Conservation (phyloP, 2,113 vertebrate species). For the Poeciliopsis turrubarensis region DNA sequence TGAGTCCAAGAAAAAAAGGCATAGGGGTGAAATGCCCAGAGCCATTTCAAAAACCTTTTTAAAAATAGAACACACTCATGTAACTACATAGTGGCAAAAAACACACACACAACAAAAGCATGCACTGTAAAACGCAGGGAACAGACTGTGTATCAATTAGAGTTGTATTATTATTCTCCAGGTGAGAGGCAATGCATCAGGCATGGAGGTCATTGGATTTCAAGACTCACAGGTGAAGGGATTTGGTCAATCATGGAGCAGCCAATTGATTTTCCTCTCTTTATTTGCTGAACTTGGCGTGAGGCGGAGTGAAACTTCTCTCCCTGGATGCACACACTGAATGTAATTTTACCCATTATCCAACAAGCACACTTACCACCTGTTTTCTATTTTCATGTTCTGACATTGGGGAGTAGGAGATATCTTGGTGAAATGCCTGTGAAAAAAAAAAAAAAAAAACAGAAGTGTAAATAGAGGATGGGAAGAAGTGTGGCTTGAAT, state of each 20-base stretch:
- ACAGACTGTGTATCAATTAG: constrained; percentile 47
- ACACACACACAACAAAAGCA: not conserved
- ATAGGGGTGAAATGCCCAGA: not conserved
- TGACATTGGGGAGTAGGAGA: constrained; percentile 60
- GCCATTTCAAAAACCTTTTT: not conserved
- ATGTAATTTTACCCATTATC: constrained; percentile 62
- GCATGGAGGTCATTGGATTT: constrained; percentile 61
- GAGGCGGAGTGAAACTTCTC: constrained; percentile 41
- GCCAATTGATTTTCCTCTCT: constrained; percentile 64
- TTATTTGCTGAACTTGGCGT: constrained; percentile 61
- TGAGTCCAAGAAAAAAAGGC: not conserved
- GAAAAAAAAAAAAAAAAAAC: not conserved
- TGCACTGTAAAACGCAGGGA: not conserved
- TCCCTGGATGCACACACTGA: constrained; percentile 52
- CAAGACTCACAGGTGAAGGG: constrained; percentile 48
- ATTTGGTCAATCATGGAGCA: constrained; percentile 66
- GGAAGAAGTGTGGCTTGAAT: constrained; percentile 11
- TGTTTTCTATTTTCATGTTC: constrained; percentile 62
- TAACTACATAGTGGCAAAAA: not conserved
- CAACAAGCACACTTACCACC: constrained; percentile 57
- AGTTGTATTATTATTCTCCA: constrained; percentile 51
- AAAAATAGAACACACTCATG: not conserved
- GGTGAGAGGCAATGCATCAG: constrained; percentile 51
- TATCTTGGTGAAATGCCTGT: constrained; percentile 29
- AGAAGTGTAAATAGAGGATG: constrained; percentile 2